phyloP scores from a whole-genome alignment of 1,140 invertebrate genomes.

The Gryon sp. region DNA sequence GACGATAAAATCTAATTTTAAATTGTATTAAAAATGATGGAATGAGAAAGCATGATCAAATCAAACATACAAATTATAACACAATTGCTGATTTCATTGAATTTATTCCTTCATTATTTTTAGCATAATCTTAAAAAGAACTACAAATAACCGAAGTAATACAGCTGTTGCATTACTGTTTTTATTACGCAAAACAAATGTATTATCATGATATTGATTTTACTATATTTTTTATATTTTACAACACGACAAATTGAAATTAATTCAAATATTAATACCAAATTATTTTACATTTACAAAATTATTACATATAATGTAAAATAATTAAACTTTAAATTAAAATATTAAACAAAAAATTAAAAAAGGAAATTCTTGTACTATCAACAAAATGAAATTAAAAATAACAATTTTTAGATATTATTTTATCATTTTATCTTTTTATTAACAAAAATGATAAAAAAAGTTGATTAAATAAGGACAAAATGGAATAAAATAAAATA shows the following conservation, averaged over 20 bases:
- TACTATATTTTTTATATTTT: constrained; percentile 20
- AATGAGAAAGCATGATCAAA: background rate
- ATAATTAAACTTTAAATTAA: too few relatives aligned
- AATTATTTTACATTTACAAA: too few relatives aligned
- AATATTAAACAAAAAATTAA: too few relatives aligned
- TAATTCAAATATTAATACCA: too few relatives aligned
- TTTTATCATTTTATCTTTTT: too few relatives aligned
- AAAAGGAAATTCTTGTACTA: too few relatives aligned
- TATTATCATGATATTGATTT: constrained; percentile 44
- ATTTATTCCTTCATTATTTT: constrained; percentile 57
- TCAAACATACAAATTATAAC: background rate
- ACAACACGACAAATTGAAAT: constrained; percentile 20
- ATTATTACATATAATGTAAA: too few relatives aligned
- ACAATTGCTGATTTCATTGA: constrained; percentile 30
- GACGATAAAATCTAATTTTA: background rate
- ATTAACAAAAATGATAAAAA: too few relatives aligned
- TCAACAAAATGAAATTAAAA: too few relatives aligned
- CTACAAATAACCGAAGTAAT: constrained; percentile 53
- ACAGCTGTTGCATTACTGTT: constrained; percentile 34
- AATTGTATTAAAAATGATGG: background rate
- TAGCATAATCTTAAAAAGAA: constrained; percentile 45
- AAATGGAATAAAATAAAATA: constrained; percentile 4
- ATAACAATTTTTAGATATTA: too few relatives aligned
- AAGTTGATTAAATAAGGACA: too few relatives aligned
- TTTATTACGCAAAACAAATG: constrained; percentile 5